phyloP scores from a whole-genome alignment of 2,797 vertebrate species.

The Oreonectes daqikongensis region DNA sequence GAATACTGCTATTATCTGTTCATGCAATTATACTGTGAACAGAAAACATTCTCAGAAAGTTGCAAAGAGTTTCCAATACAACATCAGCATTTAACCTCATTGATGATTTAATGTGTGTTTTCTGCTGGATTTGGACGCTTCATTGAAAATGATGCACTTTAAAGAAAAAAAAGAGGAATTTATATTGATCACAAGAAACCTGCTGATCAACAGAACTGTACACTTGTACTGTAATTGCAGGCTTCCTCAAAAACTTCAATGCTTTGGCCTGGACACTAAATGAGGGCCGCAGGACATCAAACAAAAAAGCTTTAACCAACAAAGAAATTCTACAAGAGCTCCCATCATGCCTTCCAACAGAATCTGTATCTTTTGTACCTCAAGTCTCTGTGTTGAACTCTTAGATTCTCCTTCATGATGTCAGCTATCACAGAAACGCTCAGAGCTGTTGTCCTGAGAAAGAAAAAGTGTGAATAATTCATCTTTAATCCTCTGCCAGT shows the following conservation, averaged over 20 bases:
- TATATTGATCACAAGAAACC: conserved; percentile 58
- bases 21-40: too few species aligned
- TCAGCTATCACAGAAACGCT: neutral
- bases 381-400: neutral
- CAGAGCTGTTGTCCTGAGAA: neutral
- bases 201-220: conserved; percentile 57
- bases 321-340: conserved; percentile 11
- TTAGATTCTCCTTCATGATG: neutral
- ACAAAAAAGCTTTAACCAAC: conserved; percentile 49
- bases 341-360: neutral
- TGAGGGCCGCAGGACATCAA: conserved; percentile 61
- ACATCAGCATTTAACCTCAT: neutral
- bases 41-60: too few species aligned
- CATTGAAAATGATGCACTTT: conserved; percentile 58
- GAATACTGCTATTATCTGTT: too few species aligned
- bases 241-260: conserved; percentile 33
- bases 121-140: conserved; percentile 49
- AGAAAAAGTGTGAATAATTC: conserved; percentile 32
- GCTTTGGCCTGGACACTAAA: conserved; percentile 23
- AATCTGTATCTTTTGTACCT: neutral
- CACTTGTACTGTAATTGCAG: conserved; percentile 65
- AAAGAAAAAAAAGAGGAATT: conserved; percentile 57
- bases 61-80: neutral
- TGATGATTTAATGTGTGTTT: conserved; percentile 33
- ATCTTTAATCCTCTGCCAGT: conserved; percentile 7